These are phyloP conservation scores for Heliconius hewitsoni DNA, from an alignment of 1,140 invertebrate genomes.

Conservation along the genomic window DNA sequence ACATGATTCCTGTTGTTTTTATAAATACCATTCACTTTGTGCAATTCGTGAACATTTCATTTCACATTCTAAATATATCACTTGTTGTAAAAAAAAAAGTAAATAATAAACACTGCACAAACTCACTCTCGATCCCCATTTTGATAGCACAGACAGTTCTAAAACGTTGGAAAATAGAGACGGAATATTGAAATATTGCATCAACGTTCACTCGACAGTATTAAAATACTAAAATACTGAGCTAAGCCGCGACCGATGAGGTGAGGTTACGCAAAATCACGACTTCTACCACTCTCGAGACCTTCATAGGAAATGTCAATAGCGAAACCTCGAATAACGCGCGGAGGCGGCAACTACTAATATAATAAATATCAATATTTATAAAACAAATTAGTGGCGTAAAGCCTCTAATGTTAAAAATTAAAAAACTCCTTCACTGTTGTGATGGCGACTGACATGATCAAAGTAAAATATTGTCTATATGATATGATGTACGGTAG, in stretches of 20 bases:
- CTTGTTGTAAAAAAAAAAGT: background rate
- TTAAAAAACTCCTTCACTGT: background rate
- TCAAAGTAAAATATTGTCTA: background rate
- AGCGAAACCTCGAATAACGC: constrained; percentile 58
- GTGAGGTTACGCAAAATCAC: constrained; percentile 77
- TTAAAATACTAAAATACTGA: constrained; percentile 47
- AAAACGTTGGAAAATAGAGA: constrained; percentile 4
- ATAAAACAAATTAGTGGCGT: constrained; percentile 2
- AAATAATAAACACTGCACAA: background rate
- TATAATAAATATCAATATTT: constrained; percentile 27
- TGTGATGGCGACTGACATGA: background rate
- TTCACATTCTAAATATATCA: background rate
- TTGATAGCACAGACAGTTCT: constrained; percentile 28
- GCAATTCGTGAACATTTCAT: constrained; percentile 19
- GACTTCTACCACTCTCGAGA: constrained; percentile 51
- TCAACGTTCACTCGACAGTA: constrained; percentile 35
- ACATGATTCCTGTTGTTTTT: background rate
- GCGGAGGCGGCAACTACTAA: constrained; percentile 46
- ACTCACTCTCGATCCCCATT: constrained; percentile 68
- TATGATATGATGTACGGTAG: background rate
- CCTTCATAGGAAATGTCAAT: constrained; percentile 78
- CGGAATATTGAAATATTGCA: constrained; percentile 18
- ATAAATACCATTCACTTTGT: background rate
- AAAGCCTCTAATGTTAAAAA: background rate
- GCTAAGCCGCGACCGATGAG: constrained; percentile 56